Evolutionary conservation across 2,113 vertebrate genomes (phyloP).

Genomic region (Regulus satrapa): DNA sequence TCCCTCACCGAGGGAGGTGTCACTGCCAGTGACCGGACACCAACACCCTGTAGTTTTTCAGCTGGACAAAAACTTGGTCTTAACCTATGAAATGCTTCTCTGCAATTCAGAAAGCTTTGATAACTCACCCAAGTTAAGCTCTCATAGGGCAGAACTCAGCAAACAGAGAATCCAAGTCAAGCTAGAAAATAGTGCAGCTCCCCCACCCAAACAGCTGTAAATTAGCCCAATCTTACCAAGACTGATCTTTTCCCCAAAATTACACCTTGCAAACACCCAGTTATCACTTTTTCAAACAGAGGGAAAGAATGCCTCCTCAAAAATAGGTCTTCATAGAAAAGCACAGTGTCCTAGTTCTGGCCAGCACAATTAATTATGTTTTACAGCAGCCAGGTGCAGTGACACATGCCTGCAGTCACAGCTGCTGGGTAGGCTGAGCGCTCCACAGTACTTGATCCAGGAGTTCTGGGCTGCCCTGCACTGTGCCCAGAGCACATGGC

Average conservation of each 20-base stretch:
- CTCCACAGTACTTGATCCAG: no score
- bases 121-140: not conserved
- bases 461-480: not conserved
- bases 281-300: not conserved
- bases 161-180: not conserved
- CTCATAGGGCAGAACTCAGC: not conserved
- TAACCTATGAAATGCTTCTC: not conserved
- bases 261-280: not conserved
- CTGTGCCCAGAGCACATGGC: not conserved
- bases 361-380: not conserved
- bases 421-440: not conserved
- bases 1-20: no score
- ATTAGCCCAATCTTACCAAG: not conserved
- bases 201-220: accelerated
- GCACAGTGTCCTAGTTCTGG: not conserved
- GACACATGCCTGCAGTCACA: no score
- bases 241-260: not conserved
- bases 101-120: not conserved
- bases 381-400: not conserved
- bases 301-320: not conserved
- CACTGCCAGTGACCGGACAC: not conserved
- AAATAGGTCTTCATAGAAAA: not conserved
- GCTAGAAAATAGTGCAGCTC: not conserved
- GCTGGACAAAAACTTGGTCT: not conserved
- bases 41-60: not conserved